phyloP scores from a whole-genome alignment of 2,888 invertebrate species.

The Cantharis rufa region DNA sequence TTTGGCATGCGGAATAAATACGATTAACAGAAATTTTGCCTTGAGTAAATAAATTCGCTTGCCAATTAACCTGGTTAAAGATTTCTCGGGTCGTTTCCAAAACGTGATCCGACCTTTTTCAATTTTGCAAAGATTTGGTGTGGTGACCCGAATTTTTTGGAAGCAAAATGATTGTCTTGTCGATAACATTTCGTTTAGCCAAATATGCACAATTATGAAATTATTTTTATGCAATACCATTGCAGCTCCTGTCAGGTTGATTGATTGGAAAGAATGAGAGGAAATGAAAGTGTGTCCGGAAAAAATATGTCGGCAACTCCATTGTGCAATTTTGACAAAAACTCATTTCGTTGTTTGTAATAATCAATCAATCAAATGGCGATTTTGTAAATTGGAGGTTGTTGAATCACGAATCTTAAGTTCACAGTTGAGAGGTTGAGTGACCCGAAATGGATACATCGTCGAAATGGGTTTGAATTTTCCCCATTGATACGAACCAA shows the following conservation, averaged over 20 bases:
- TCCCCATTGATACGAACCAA: background rate
- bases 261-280: background rate
- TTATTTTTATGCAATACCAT: background rate
- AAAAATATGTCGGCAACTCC: background rate
- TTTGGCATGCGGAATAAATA: background rate
- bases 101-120: background rate
- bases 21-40: background rate
- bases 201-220: background rate
- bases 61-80: background rate
- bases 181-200: no score
- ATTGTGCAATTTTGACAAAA: background rate
- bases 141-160: no score
- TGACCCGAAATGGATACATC: background rate
- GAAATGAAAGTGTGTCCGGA: background rate
- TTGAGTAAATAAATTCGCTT: background rate
- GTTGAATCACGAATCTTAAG: background rate
- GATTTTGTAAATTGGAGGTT: background rate
- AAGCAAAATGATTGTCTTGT: no score
- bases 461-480: background rate
- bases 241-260: background rate
- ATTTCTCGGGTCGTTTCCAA: background rate
- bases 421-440: background rate
- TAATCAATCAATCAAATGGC: background rate
- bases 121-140: no score
- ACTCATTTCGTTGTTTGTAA: background rate